These are phyloP conservation scores for Cataglyphis altisquamis DNA, from an alignment of 2,888 invertebrate genomes.

Conservation along the genomic window DNA sequence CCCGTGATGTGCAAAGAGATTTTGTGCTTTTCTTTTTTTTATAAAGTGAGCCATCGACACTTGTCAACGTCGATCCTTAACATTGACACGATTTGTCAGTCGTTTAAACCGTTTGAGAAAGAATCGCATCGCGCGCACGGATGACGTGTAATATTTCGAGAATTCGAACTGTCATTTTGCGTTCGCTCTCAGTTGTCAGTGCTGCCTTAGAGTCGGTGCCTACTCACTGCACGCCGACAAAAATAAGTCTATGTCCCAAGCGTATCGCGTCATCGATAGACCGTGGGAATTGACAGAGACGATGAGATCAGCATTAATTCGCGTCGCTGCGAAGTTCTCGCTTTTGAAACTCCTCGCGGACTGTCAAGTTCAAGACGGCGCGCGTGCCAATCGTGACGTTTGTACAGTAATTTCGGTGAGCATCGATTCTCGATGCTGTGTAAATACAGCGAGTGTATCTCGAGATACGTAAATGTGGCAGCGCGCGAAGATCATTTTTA, in stretches of 20 bases:
- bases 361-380: not conserved
- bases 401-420: not conserved
- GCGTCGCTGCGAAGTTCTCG: not conserved
- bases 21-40: not conserved
- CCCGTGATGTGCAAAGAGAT: not conserved
- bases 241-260: slow-evolving; percentile 10
- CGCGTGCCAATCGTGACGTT: not conserved
- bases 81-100: not conserved
- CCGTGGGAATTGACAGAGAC: slow-evolving; percentile 41
- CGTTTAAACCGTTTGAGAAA: not conserved
- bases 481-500: not conserved
- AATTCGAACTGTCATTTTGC: not conserved
- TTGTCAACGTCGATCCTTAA: not conserved
- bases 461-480: not conserved
- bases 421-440: not conserved
- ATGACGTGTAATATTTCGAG: not conserved
- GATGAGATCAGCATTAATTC: slow-evolving; percentile 39
- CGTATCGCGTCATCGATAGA: slow-evolving; percentile 5
- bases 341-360: not conserved
- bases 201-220: not conserved
- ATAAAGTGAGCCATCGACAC: not conserved
- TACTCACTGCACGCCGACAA: not conserved
- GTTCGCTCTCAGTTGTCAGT: not conserved
- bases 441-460: not conserved
- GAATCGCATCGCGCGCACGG: not conserved